Base-by-base conservation (phyloP, 2,888 invertebrate species). In the Venustoraphidia nigricollis region DNA sequence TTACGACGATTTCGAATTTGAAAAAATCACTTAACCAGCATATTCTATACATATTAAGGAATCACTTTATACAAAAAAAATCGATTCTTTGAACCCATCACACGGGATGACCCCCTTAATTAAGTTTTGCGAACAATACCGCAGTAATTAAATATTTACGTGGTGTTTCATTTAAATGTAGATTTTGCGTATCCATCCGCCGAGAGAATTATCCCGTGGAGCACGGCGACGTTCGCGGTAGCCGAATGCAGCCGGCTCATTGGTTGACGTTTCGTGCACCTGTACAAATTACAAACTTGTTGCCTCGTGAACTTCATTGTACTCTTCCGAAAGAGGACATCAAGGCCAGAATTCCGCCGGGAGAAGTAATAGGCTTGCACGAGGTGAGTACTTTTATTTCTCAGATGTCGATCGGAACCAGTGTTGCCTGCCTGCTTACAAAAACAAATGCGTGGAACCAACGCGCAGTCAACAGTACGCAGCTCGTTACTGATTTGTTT, bases 181-280 rank as follows among this genome's bases (percentile, higher is more conserved):
- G 90, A 59, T 85, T 91, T 67, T 87, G 86, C 66, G 82, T 85
- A 45, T 81, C 81, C 49, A 76, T 92, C 44, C 75, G 79, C 49
- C 77, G 87, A 51, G 88, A 92, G 62, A 81, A 81, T 54, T 93
- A 84, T 67, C 91, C 92, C 0, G 61, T 70, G 10, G 83, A 85
- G 54, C 61, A 68, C 37, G 77, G 77, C 9, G 58, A 65, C 13
- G 61, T 64, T 36, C 45, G 59, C 51, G 47, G 60, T 53, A 50
- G 55, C 58, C 54, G 57, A 44, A 64, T 73, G 45, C 77, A 90
- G 52, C 90, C 94, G 6, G 95, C 89, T 0, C 96, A 97, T 66
- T 81, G 83, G 11, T 81, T 97, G 51, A 79, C 81, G 3, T 69
- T 98, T 42, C 70, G 89, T 55, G 87, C 95, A 34, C 90, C 92